Evolutionary conservation across 2,113 vertebrate genomes (phyloP), one percentile per base, ranked within the genome.

Genomic region (Shinisaurus crocodilurus): DNA sequence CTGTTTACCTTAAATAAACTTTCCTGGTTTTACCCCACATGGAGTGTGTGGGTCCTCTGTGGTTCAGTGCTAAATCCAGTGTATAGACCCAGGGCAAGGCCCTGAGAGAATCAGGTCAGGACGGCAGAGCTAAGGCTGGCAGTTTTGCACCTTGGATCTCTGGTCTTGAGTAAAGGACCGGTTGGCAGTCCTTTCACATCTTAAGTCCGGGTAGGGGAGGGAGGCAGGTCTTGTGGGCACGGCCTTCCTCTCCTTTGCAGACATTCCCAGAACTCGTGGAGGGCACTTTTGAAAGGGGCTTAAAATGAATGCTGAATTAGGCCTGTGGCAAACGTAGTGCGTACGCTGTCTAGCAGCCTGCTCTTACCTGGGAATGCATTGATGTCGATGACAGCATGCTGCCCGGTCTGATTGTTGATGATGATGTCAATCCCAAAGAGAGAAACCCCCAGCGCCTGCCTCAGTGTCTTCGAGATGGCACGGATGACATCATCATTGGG

Each of bases 341-440:
- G 27, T 12, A 10, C 29, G 34, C 34, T 25, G 7, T 27, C 27
- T 20, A 57, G 37, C 45, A 43, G 72, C 37, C 48, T 40, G 27
- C 45, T 86, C 96, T 97, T 95, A 99, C 99, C 99, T 94, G 99
- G 99, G 96, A 99, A 99, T 96, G 99, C 99, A 70, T 99, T 99
- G 96, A 99, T 98, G 95, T 99, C 99, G 9, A 99, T 99, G 94
- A 99, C 98, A 0, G 99, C 98, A 0, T 99, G 99, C 93, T 99
- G 99, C 65, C 99, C 99, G 0, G 98, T 99, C 96, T 98, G 98
- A 96, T 99, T 99, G 96, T 99, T 99, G 94, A 99, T 99, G 95
- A 99, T 99, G 91, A 99, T 97, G 75, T 99, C 99, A 6, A 99
- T 99, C 72, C 99, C 99, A 48, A 99, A 99, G 57, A 99, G 98